A percentile compares a stretch with the other conserved stretches of the same genome.
Conservation (phyloP, 1,140 invertebrate species). For the Aphelinus atriplicis region DNA sequence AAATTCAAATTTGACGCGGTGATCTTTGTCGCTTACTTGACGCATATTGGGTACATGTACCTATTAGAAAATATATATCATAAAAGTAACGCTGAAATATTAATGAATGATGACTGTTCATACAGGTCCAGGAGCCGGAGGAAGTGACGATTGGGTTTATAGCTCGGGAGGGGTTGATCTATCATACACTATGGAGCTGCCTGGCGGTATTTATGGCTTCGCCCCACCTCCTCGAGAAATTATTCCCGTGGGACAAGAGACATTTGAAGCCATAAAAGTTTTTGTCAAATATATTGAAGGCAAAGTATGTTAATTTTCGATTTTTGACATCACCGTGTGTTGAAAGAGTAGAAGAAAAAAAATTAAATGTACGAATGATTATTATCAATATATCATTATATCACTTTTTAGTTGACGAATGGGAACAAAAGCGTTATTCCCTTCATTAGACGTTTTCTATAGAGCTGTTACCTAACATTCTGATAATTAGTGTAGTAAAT, state of each 20-base stretch:
- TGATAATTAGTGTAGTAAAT: no score
- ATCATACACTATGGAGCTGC: constrained; percentile 82
- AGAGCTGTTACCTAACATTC: no score
- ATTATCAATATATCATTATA: constrained; percentile 55
- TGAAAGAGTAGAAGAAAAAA: no score
- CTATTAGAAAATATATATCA: not conserved
- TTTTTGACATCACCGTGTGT: no score
- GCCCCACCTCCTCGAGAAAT: constrained; percentile 76
- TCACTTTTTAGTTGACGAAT: constrained; percentile 9
- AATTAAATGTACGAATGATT: no score
- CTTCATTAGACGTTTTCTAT: no score
- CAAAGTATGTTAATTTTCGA: not conserved
- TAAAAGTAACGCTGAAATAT: not conserved
- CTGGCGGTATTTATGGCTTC: constrained; percentile 81
- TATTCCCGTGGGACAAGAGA: constrained; percentile 78
- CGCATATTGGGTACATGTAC: constrained; percentile 55
- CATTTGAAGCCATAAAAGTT: constrained; percentile 78
- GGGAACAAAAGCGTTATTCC: no score
- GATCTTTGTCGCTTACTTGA: no score
- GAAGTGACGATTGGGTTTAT: constrained; percentile 77
- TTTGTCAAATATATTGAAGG: constrained; percentile 67
- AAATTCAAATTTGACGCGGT: no score
- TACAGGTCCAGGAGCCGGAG: constrained; percentile 69
- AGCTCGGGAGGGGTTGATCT: constrained; percentile 72
- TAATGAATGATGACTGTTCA: not conserved